Percentiles rank a stretch among this genome's conserved stretches.
Conservation (phyloP, 92 coral and sea anemone genomes). For the Porites evermanni region DNA sequence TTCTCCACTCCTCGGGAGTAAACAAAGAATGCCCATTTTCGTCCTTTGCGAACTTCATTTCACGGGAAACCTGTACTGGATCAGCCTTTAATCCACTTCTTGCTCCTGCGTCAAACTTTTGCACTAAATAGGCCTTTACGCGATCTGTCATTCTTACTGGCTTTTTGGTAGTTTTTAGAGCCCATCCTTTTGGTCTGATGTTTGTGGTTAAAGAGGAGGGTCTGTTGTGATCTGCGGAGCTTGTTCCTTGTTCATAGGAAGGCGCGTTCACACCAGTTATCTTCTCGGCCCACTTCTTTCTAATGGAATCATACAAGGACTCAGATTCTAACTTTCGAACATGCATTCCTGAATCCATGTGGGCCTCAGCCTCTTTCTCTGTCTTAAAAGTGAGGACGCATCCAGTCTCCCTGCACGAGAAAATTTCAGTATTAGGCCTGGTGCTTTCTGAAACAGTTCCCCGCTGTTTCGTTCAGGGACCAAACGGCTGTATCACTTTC, state of each 20-base stretch:
- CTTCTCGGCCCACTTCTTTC: conserved; percentile 50
- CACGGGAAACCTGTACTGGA: conserved; percentile 45
- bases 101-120: conserved; percentile 38
- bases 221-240: conserved; percentile 18
- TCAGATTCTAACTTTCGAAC: conserved; percentile 27
- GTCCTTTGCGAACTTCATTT: conserved; percentile 48
- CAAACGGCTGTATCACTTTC: too few relatives aligned
- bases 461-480: too few relatives aligned
- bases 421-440: conserved; percentile 5
- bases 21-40: conserved; percentile 13
- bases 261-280: conserved; percentile 52
- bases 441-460: too few relatives aligned
- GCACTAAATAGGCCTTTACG: conserved; percentile 28
- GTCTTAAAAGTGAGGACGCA: conserved; percentile 48
- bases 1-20: conserved; percentile 53
- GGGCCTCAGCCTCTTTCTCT: conserved; percentile 33
- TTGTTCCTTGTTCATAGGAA: conserved; percentile 14
- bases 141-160: conserved; percentile 46
- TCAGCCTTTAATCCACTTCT: conserved; percentile 42
- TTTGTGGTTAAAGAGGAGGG: too few relatives aligned
- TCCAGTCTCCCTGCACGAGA: conserved; percentile 32
- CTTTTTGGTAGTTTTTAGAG: conserved; percentile 42
- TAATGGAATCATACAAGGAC: conserved; percentile 32
- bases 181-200: conserved; percentile 43
- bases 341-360: conserved; percentile 47